A percentile compares a stretch with the other conserved stretches of the same genome.
phyloP scores from a whole-genome alignment of 2,888 invertebrate genomes.

The Drosophila mimetica region DNA sequence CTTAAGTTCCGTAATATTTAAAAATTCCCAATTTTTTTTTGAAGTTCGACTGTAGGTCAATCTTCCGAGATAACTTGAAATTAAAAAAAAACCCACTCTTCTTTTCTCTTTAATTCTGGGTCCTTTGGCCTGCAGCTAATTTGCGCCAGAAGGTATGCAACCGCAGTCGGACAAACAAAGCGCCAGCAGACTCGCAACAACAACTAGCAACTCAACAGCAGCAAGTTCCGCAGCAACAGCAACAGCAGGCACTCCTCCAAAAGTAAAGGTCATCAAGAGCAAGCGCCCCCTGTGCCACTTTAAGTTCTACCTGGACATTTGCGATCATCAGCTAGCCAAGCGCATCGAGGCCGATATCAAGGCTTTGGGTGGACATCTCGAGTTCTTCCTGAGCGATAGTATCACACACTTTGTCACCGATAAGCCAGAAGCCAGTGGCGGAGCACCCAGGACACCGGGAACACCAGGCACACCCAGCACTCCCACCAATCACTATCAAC shows the following conservation, averaged over 20 bases:
- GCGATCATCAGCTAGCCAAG: conserved; percentile 88
- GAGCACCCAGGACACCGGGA: conserved; percentile 18
- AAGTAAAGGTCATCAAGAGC: conserved; percentile 84
- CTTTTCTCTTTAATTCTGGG: conserved; percentile 64
- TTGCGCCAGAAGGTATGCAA: conserved; percentile 84
- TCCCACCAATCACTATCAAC: conserved; percentile 65
- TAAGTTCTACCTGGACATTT: conserved; percentile 91
- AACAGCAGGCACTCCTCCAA: conserved; percentile 54
- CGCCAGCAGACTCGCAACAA: conserved; percentile 82
- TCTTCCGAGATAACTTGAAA: not conserved
- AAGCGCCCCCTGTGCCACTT: conserved; percentile 87
- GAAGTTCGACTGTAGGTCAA: conserved; percentile 23
- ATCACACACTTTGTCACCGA: conserved; percentile 84
- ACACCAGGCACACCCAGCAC: conserved; percentile 75
- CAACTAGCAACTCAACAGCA: conserved; percentile 56
- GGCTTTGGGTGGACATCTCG: conserved; percentile 87
- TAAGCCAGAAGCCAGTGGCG: conserved; percentile 56
- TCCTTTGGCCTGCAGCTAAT: conserved; percentile 72
- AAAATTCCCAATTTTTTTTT: not conserved
- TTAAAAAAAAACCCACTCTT: conserved; percentile 23
- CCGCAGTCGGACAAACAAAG: conserved; percentile 84
- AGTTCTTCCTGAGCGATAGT: conserved; percentile 83
- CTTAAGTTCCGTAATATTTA: not conserved
- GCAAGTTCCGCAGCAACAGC: conserved; percentile 52
- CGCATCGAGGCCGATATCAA: conserved; percentile 89